phyloP scores from a whole-genome alignment of 2,797 vertebrate genomes.

The Phataginus tetradactyla region DNA sequence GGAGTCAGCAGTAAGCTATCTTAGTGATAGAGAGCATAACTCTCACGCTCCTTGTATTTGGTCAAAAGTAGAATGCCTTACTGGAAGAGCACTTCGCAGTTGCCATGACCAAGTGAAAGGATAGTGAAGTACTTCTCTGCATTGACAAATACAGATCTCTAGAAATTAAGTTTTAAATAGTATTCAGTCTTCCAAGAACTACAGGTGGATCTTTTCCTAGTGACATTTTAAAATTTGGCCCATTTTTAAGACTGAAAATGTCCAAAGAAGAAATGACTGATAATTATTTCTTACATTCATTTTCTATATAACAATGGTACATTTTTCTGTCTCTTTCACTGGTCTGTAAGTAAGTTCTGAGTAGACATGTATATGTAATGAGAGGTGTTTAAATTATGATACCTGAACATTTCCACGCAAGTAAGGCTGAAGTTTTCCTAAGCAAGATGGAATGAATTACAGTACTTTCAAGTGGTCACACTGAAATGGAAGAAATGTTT shows the following conservation, averaged over 20 bases:
- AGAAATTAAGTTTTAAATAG: slow-evolving; percentile 19
- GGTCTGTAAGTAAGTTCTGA: background rate
- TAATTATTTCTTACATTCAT: slow-evolving; percentile 15
- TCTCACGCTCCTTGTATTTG: background rate
- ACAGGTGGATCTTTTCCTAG: background rate
- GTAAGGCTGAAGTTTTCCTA: background rate
- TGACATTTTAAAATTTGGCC: background rate
- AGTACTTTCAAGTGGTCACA: background rate
- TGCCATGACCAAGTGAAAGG: background rate
- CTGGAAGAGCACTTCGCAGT: background rate
- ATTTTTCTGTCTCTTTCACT: background rate
- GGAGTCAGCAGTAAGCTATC: slow-evolving; percentile 27
- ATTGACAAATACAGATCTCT: background rate
- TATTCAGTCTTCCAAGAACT: background rate
- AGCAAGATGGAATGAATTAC: background rate
- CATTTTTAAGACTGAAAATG: background rate
- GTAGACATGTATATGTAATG: background rate
- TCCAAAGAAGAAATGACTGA: background rate
- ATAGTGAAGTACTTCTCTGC: background rate
- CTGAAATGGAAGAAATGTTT: background rate
- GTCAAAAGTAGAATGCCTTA: background rate
- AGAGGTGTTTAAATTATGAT: background rate
- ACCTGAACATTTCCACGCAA: background rate
- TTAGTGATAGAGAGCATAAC: background rate
- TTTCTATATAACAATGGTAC: background rate